Conservation (phyloP, 2,888 invertebrate genomes). For the Pyralis farinalis region DNA sequence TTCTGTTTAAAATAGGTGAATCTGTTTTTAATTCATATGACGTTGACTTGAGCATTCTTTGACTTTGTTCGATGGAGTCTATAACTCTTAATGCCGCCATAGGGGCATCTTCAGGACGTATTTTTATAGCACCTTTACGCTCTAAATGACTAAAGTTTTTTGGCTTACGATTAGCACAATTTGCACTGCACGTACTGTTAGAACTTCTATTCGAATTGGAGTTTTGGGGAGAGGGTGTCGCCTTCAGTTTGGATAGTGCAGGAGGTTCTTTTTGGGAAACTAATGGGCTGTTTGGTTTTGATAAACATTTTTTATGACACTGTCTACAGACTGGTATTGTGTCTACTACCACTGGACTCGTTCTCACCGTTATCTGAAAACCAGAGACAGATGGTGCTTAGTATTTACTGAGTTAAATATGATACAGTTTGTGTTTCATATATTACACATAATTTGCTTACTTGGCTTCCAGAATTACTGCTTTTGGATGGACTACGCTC, state of each 20-base stretch:
- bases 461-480: conserved; percentile 90
- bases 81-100: conserved; percentile 70
- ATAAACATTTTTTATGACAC: conserved; percentile 89
- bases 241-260: conserved; percentile 48
- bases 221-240: conserved; percentile 62
- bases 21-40: conserved; percentile 72
- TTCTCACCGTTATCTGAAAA: conserved; percentile 87
- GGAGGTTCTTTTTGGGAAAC: conserved; percentile 68
- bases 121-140: conserved; percentile 71
- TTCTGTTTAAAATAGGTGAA: conserved; percentile 59
- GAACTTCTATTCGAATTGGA: conserved; percentile 64
- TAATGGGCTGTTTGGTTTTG: conserved; percentile 76
- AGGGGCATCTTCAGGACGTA: conserved; percentile 72
- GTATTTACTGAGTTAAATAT: not conserved
- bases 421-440: not conserved
- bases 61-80: conserved; percentile 74
- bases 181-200: conserved; percentile 61
- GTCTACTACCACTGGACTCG: conserved; percentile 87
- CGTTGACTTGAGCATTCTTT: conserved; percentile 72
- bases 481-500: conserved; percentile 87
- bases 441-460: conserved; percentile 38
- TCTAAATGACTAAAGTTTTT: conserved; percentile 64
- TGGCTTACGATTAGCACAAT: conserved; percentile 60
- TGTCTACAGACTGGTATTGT: conserved; percentile 88
- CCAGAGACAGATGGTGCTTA: not conserved